Percentiles rank a stretch among this genome's conserved stretches.
These are phyloP conservation scores for Cylas formicarius DNA, from an alignment of 1,140 invertebrate genomes.

Conservation along the genomic window DNA sequence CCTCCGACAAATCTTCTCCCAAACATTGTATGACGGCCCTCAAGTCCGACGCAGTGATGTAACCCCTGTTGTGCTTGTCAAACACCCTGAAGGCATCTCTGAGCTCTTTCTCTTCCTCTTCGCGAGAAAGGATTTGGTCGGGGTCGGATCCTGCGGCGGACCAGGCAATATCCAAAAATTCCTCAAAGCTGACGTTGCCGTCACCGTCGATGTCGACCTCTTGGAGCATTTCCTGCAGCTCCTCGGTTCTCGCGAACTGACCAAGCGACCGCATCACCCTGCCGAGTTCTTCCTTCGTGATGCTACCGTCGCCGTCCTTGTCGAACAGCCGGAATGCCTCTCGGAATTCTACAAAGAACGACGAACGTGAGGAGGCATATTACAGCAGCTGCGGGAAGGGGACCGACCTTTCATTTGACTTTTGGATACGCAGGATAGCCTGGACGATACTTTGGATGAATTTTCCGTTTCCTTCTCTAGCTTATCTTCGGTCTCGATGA, in stretches of 20 bases:
- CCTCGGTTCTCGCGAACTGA: constrained; percentile 76
- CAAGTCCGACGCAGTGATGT: constrained; percentile 77
- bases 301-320: constrained; percentile 81
- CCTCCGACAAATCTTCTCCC: constrained; percentile 76
- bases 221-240: constrained; percentile 78
- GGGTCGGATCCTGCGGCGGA: constrained; percentile 52
- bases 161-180: constrained; percentile 86
- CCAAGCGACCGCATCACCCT: constrained; percentile 77
- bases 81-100: constrained; percentile 81
- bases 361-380: background rate
- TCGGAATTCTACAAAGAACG: constrained; percentile 58
- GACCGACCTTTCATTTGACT: constrained; percentile 66
- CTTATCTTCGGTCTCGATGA: background rate
- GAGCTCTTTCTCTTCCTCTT: constrained; percentile 79
- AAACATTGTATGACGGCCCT: constrained; percentile 76
- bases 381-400: background rate
- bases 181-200: constrained; percentile 85
- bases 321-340: constrained; percentile 85
- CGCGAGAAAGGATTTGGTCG: constrained; percentile 38
- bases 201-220: constrained; percentile 89
- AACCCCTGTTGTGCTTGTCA: constrained; percentile 80
- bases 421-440: constrained; percentile 55
- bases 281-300: constrained; percentile 79
- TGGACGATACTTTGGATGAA: constrained; percentile 21
- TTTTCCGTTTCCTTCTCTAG: constrained; percentile 1